Evolutionary conservation across 2,113 vertebrate species (phyloP).

Genomic region (Rafetus swinhoei): DNA sequence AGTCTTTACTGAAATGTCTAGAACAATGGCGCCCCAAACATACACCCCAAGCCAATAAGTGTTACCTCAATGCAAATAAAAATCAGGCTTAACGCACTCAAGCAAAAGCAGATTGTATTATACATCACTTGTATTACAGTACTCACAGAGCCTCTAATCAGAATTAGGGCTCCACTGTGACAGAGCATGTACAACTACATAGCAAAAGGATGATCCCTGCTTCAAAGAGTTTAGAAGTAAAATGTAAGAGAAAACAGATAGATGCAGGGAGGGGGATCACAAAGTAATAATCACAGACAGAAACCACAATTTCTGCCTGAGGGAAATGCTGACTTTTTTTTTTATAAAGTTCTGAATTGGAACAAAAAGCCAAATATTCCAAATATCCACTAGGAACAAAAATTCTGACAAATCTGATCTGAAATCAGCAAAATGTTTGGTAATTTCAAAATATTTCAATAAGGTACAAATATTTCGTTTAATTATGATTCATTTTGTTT

Average conservation of each 20-base stretch:
- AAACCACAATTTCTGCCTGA: too few species aligned
- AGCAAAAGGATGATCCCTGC: background rate
- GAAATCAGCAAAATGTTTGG: too few species aligned
- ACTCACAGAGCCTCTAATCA: background rate
- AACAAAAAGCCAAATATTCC: too few species aligned
- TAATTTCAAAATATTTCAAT: too few species aligned
- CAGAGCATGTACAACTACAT: background rate
- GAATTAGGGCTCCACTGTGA: background rate
- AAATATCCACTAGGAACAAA: too few species aligned
- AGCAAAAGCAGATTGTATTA: background rate
- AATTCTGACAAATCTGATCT: too few species aligned
- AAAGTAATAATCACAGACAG: background rate
- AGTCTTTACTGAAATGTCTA: background rate
- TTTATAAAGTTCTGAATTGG: too few species aligned
- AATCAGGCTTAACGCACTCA: background rate
- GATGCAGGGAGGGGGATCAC: background rate
- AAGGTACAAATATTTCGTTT: too few species aligned
- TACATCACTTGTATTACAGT: background rate
- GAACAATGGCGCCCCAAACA: background rate
- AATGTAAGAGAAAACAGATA: background rate
- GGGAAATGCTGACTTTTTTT: too few species aligned
- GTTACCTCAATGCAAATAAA: background rate
- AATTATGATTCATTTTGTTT: too few species aligned
- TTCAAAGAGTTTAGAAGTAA: background rate
- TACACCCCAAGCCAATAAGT: background rate